Base-by-base conservation (phyloP, 1,140 invertebrate species). In the Bilobella aurantiaca region DNA sequence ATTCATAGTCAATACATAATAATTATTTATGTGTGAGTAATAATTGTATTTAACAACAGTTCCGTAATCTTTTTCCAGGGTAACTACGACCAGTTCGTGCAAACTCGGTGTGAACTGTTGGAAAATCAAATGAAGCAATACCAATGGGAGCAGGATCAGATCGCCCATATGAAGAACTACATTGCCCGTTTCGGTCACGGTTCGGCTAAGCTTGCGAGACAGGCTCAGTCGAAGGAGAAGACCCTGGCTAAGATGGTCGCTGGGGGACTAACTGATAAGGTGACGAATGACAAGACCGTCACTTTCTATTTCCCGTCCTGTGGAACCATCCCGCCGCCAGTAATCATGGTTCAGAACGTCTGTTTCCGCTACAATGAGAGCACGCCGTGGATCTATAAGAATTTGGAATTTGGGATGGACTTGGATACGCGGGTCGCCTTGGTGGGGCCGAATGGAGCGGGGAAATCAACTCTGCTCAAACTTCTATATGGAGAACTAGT, bases 81-180 rank as follows among this genome's bases (percentile, higher is more conserved):
- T 74, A 89, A 98, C 79, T 99, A 98, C 77, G 96, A 99, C 77
- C 87, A 90, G 0, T 99, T 98, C 77, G 84, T 96, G 2, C 83
- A 87, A 69, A 97, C 94, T 1, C 81, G 95, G 65, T 82, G 91
- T 81, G 97, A 99, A 78, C 80, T 97, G 68, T 80, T 98, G 63
- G 96, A 99, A 78, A 99, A 99, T 80, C 96, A 99, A 80, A 92
- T 90, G 82, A 99, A 99, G 77, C 91, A 95, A 72, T 99, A 98
- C 77, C 94, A 98, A 73, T 99, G 96, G 96, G 96, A 99, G 79
- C 97, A 99, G 78, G 94, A 97, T 80, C 96, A 99, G 80, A 98
- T 99, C 61, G 83, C 93, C 66, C 91, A 99, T 75, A 99, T 99
- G 96, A 99, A 98, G 85, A 97, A 99, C 77, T 99, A 99, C 77